Conservation (phyloP, 2,797 vertebrate species). For the Microctenopoma steveboyesi region DNA sequence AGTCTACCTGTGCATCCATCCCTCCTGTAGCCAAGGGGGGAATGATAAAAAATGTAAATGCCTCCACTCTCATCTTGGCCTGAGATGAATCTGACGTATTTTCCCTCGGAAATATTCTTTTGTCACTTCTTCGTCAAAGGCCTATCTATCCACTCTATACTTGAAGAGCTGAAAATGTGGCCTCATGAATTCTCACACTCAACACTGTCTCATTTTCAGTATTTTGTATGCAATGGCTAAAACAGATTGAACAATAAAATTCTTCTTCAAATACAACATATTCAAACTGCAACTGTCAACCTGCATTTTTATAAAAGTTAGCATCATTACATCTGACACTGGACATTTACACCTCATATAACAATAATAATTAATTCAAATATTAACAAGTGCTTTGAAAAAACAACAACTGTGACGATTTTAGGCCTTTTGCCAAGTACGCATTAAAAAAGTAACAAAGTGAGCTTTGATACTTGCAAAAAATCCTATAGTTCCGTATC, state of each 20-base stretch:
- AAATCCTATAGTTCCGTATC: neutral
- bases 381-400: slow-evolving; percentile 12
- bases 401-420: neutral
- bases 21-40: slow-evolving; percentile 62
- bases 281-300: slow-evolving; percentile 20
- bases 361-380: slow-evolving; percentile 46
- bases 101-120: slow-evolving; percentile 55
- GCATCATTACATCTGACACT: slow-evolving; percentile 39
- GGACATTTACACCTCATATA: slow-evolving; percentile 37
- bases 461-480: neutral
- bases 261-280: neutral
- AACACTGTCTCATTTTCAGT: neutral
- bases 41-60: slow-evolving; percentile 76
- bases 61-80: slow-evolving; percentile 31
- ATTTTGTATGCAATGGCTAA: neutral
- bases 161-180: neutral
- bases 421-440: slow-evolving; percentile 14
- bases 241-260: neutral
- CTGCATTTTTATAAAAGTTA: slow-evolving; percentile 19
- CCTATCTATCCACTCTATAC: neutral
- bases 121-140: slow-evolving; percentile 32
- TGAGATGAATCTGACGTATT: slow-evolving; percentile 50
- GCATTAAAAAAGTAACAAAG: slow-evolving; percentile 13
- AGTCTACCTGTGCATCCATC: slow-evolving; percentile 40
- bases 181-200: neutral